Conservation (phyloP, 1,140 invertebrate genomes). For the Trichomalopsis sarcophagae region DNA sequence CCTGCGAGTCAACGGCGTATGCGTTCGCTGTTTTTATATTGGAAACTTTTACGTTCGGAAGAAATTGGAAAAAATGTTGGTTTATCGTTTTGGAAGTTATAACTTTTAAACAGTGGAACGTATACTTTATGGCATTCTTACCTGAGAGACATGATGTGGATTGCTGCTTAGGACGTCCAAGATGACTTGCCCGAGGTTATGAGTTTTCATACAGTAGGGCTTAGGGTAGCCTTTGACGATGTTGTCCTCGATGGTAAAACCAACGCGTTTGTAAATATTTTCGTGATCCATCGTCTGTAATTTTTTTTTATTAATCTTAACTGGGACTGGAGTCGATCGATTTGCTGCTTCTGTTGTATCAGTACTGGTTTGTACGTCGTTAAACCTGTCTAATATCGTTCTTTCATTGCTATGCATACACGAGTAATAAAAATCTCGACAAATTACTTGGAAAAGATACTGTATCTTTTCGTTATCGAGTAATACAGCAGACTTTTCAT, state of each 20-base stretch:
- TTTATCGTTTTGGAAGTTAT: too few species aligned
- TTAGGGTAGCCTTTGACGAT: constrained; percentile 43
- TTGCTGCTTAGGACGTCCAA: constrained; percentile 46
- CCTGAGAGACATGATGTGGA: constrained; percentile 48
- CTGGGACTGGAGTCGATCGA: too few species aligned
- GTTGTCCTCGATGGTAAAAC: constrained; percentile 48
- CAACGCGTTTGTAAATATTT: constrained; percentile 10
- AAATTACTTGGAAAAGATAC: background rate
- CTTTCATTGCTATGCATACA: too few species aligned
- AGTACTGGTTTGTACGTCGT: too few species aligned
- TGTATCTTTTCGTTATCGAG: background rate
- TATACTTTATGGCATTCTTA: constrained; percentile 45
- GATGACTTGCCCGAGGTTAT: constrained; percentile 47
- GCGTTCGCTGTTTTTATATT: too few species aligned
- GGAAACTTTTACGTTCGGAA: too few species aligned
- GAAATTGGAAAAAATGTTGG: too few species aligned
- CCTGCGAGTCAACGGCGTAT: too few species aligned
- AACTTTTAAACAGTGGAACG: too few species aligned
- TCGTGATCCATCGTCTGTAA: constrained; percentile 13
- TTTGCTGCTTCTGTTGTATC: too few species aligned
- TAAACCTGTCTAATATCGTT: too few species aligned
- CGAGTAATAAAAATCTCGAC: background rate
- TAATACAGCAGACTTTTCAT: background rate
- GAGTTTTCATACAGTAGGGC: constrained; percentile 38
- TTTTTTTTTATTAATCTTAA: background rate